Evolutionary conservation across 1,140 invertebrate species (phyloP), one percentile per base, ranked within the genome.

Genomic region (Philopotamus ludificatus): DNA sequence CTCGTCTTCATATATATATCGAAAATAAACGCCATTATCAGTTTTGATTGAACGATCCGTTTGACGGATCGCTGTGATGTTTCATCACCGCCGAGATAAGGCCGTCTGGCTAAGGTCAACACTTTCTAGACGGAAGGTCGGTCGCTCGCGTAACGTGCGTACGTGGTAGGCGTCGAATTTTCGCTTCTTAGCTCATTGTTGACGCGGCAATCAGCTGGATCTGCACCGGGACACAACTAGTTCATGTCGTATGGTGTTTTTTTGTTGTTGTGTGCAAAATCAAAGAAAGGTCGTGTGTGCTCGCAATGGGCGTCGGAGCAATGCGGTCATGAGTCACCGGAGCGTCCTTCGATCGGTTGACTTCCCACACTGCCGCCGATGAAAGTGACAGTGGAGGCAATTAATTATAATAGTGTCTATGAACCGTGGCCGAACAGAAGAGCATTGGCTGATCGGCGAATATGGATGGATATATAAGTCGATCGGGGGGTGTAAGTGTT

Each of bases 341-440:
- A 9, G 21, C 34, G 57, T 47, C 57, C 57, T 60, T 60, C 57
- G 57, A 57, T 57, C 53, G 53, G 2, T 34, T 16, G 18, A 57
- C 57, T 47, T 60, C 57, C 57, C 57, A 60, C 57, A 44, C 25
- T 42, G 20, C 16, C 41, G 10, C 42, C n/a, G 2, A 9, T 10
- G 57, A 60, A 60, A 60, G 57, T 47, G 57, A 60, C 57, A 60
- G 57, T 60, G 23, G 1, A 18, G 12, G 8, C 8, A 22, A 53
- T 25, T n/a, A n/a, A n/a, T n/a, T n/a, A n/a, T n/a, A n/a, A n/a
- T n/a, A n/a, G n/a, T n/a, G n/a, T n/a, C n/a, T n/a, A n/a, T n/a
- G n/a, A n/a, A n/a, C n/a, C n/a, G n/a, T n/a, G n/a, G n/a, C n/a
- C n/a, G n/a, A n/a, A n/a, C n/a, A n/a, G n/a, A n/a, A n/a, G n/a